Conservation (phyloP, 1,140 invertebrate genomes). For the Paraescarpia echinospica region DNA sequence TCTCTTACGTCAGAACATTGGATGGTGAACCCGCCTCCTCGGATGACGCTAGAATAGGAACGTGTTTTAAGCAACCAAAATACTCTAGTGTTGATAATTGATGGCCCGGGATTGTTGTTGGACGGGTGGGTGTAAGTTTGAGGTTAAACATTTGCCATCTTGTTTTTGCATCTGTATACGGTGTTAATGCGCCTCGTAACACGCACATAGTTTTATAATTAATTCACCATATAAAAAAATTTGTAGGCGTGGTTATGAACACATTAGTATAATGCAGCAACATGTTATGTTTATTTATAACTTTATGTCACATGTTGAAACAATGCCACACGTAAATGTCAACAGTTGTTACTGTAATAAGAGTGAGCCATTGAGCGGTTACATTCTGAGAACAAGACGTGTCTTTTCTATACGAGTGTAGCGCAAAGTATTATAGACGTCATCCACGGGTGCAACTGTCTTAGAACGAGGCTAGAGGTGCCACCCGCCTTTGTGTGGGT, state of each 20-base stretch:
- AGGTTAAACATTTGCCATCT: neutral
- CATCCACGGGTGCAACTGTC: neutral
- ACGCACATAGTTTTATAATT: neutral
- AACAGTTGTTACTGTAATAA: neutral
- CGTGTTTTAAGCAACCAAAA: too few species aligned
- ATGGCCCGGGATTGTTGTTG: too few species aligned
- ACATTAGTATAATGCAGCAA: neutral
- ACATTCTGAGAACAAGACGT: neutral
- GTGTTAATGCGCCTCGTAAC: neutral
- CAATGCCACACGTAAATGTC: neutral
- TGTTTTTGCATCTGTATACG: neutral
- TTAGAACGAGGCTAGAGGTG: neutral
- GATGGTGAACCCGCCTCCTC: too few species aligned
- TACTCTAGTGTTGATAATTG: too few species aligned
- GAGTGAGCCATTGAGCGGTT: neutral
- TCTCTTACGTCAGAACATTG: too few species aligned
- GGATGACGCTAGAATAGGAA: too few species aligned
- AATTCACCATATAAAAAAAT: too few species aligned
- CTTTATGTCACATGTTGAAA: neutral
- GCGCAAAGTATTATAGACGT: neutral
- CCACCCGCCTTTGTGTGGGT: neutral
- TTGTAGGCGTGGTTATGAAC: neutral
- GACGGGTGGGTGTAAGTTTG: too few species aligned
- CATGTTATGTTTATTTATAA: neutral
- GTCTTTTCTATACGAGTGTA: neutral